A percentile compares a stretch with the other conserved stretches of the same genome.
Evolutionary conservation across 1,140 invertebrate genomes (phyloP).

Genomic region (Cardiocondyla obscurior): DNA sequence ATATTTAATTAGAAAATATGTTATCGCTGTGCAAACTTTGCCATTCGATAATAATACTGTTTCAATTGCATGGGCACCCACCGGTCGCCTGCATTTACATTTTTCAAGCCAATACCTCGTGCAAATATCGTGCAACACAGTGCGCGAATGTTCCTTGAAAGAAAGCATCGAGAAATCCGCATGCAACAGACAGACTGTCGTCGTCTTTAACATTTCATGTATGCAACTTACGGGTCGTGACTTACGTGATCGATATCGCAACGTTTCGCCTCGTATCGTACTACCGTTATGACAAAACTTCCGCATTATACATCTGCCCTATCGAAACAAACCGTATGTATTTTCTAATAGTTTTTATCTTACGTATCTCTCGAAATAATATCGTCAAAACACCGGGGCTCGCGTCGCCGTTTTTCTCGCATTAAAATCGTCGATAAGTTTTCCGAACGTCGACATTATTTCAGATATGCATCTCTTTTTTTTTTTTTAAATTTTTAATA

Average conservation of each 20-base stretch:
- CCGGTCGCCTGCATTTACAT: not conserved
- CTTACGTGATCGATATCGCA: slow-evolving; percentile 51
- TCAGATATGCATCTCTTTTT: no score
- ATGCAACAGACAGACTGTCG: slow-evolving; percentile 47
- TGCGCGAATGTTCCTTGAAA: slow-evolving; percentile 1
- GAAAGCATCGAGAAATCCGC: slow-evolving; percentile 39
- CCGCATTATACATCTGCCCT: slow-evolving; percentile 33
- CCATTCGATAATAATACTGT: no score
- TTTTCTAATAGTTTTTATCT: not conserved
- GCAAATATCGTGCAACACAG: not conserved
- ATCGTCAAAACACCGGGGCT: no score
- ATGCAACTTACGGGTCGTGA: slow-evolving; percentile 21
- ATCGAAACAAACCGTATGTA: not conserved
- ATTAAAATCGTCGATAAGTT: not conserved
- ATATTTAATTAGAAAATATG: not conserved
- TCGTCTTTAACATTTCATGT: slow-evolving; percentile 62
- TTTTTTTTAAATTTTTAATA: no score
- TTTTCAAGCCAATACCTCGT: not conserved
- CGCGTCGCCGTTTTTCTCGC: no score
- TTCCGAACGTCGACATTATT: not conserved
- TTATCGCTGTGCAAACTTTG: not conserved
- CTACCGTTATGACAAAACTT: slow-evolving; percentile 44
- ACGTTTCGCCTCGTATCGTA: slow-evolving; percentile 33
- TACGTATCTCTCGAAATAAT: not conserved
- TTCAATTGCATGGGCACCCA: not conserved